These are phyloP conservation scores for Pseudachorutes palmiensis DNA, from an alignment of 1,140 invertebrate species.

Conservation along the genomic window DNA sequence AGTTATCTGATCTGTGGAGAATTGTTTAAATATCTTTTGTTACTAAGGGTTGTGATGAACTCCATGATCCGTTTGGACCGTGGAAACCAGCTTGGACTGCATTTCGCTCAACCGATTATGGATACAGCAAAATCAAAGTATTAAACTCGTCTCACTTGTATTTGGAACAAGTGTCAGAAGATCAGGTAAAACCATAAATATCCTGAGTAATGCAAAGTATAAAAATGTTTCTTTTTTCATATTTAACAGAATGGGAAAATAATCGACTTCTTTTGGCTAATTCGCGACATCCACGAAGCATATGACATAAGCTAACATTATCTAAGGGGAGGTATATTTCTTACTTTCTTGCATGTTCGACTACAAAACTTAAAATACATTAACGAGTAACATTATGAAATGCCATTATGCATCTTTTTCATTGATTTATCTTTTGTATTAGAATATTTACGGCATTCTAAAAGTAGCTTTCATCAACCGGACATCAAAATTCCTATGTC, in stretches of 20 bases:
- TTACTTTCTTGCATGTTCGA: neutral
- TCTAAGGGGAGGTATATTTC: too few species aligned
- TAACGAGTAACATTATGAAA: neutral
- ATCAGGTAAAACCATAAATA: slow-evolving; percentile 13
- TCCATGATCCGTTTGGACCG: slow-evolving; percentile 36
- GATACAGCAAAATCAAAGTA: slow-evolving; percentile 75
- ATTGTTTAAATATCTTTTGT: neutral
- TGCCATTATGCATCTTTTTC: too few species aligned
- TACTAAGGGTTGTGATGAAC: neutral
- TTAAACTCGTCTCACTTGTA: slow-evolving; percentile 77
- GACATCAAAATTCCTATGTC: too few species aligned
- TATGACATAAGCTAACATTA: neutral
- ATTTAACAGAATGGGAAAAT: slow-evolving; percentile 13
- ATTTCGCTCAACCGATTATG: slow-evolving; percentile 79
- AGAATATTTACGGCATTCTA: too few species aligned
- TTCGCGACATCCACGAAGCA: slow-evolving; percentile 6
- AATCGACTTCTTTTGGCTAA: slow-evolving; percentile 16
- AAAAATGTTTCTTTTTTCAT: neutral
- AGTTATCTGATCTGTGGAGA: slow-evolving; percentile 40
- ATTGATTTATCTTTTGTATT: too few species aligned
- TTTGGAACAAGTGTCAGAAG: slow-evolving; percentile 51
- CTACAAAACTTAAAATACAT: neutral
- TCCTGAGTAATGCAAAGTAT: neutral
- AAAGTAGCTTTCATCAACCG: too few species aligned
- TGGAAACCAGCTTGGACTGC: slow-evolving; percentile 8